Conservation (phyloP, 2,888 invertebrate genomes). For the Galeruca laticollis region DNA sequence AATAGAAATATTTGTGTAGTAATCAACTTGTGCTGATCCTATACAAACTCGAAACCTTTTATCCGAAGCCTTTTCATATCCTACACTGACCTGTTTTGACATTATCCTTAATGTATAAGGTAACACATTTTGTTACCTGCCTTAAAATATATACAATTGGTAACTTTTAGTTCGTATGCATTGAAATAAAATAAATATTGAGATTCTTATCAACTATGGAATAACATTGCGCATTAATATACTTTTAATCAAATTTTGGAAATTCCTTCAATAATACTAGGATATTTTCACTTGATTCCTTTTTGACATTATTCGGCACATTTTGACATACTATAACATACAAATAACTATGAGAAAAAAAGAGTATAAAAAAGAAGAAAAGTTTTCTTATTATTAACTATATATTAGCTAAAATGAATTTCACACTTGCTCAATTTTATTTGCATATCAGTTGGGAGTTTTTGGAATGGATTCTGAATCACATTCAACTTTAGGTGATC, state of each 20-base stretch:
- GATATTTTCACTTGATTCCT: background rate
- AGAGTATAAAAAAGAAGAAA: no score
- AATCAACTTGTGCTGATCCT: constrained; percentile 14
- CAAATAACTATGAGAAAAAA: background rate
- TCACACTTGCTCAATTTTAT: no score
- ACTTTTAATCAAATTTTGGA: background rate
- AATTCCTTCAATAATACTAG: background rate
- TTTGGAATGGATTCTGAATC: no score
- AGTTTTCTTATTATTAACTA: no score
- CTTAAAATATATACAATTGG: constrained; percentile 23
- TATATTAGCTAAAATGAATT: no score
- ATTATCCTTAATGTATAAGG: constrained; percentile 21
- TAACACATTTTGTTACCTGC: constrained; percentile 15
- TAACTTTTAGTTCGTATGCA: constrained; percentile 23
- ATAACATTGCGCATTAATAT: background rate
- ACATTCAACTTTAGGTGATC: no score
- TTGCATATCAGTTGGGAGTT: no score
- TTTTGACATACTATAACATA: background rate
- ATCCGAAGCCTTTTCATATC: constrained; percentile 24
- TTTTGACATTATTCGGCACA: background rate
- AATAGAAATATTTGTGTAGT: constrained; percentile 8
- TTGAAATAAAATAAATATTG: background rate
- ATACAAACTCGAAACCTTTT: constrained; percentile 22
- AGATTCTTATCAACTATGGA: background rate
- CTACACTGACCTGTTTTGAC: constrained; percentile 23